phyloP scores from a whole-genome alignment of 2,888 invertebrate genomes.

The Ectemnius cavifrons region DNA sequence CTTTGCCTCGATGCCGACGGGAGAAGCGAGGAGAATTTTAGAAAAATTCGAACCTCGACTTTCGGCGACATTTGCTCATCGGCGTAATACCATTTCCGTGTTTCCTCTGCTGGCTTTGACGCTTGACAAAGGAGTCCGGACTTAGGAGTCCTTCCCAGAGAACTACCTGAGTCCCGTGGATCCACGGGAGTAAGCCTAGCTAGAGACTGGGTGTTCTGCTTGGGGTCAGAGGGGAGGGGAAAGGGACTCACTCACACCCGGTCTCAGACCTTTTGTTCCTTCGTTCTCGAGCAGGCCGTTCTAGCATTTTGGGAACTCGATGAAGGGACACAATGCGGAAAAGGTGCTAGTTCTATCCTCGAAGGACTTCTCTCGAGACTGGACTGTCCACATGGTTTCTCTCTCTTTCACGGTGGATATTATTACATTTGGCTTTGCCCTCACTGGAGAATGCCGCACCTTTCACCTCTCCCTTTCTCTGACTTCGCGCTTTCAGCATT shows the following conservation, averaged over 20 bases:
- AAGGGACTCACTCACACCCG: constrained; percentile 15
- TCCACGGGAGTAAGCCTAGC: no score
- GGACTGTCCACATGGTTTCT: neutral
- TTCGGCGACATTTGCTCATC: neutral
- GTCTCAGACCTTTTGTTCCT: constrained; percentile 29
- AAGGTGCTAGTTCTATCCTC: constrained; percentile 10
- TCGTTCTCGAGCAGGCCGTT: constrained; percentile 14
- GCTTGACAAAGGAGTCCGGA: constrained; percentile 24
- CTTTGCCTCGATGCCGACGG: neutral
- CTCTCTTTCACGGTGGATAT: neutral
- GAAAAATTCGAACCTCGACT: neutral
- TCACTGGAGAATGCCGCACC: neutral
- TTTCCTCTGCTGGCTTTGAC: constrained; percentile 4
- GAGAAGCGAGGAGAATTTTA: neutral
- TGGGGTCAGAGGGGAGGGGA: neutral
- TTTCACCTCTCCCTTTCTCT: neutral
- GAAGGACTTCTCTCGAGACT: neutral
- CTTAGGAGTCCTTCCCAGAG: neutral
- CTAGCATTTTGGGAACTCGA: constrained; percentile 32
- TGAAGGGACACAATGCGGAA: constrained; percentile 16
- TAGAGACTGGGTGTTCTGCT: no score
- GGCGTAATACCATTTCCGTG: constrained; percentile 15
- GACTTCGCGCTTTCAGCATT: constrained; percentile 19
- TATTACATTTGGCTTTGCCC: constrained; percentile 10
- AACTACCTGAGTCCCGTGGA: constrained; percentile 29